These are phyloP conservation scores for Thymelicus lineola DNA, from an alignment of 2,888 invertebrate species.

Conservation along the genomic window DNA sequence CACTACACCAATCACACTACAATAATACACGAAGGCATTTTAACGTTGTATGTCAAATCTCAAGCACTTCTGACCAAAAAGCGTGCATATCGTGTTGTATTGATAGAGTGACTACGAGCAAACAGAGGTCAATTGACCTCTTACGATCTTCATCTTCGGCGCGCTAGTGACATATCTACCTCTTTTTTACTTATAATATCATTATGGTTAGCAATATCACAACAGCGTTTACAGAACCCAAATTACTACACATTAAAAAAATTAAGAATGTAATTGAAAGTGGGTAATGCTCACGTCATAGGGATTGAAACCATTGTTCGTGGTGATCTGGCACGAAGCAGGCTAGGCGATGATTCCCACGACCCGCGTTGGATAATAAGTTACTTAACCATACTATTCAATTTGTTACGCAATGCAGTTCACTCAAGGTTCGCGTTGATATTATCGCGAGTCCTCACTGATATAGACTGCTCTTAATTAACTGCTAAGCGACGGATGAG, in stretches of 20 bases:
- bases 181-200: no score
- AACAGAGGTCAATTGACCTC: no score
- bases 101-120: no score
- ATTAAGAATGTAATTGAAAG: conserved; percentile 26
- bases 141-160: no score
- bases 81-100: no score
- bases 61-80: no score
- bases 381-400: conserved; percentile 74
- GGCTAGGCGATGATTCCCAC: conserved; percentile 69
- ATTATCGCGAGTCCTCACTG: conserved; percentile 37
- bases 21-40: no score
- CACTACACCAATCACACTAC: no score
- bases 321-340: conserved; percentile 3
- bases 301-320: conserved; percentile 28
- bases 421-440: conserved; percentile 62
- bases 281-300: conserved; percentile 25
- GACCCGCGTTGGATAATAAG: conserved; percentile 69
- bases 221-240: no score
- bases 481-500: background rate
- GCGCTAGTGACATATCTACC: no score
- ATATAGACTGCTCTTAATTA: conserved; percentile 19
- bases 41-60: no score
- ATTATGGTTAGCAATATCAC: no score
- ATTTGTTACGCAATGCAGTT: conserved; percentile 68
- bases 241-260: background rate